Percentiles rank a stretch among this genome's conserved stretches.
Evolutionary conservation across 2,113 vertebrate species (phyloP).

Genomic region (Alouatta palliata): DNA sequence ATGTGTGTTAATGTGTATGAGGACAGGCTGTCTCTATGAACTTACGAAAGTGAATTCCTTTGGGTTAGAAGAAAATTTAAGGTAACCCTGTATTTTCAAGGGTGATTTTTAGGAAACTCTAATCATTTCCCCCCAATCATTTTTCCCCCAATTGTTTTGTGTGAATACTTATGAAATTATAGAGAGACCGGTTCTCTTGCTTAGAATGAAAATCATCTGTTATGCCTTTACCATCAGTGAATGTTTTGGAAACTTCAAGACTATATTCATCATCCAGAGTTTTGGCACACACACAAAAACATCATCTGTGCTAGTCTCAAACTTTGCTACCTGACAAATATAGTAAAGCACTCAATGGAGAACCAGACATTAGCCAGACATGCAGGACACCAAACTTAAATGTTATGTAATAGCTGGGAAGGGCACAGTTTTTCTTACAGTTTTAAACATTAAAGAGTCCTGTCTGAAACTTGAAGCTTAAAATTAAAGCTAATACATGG

Average conservation of each 20-base stretch:
- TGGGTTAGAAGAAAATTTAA: background rate
- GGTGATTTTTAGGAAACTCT: background rate
- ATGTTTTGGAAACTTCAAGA: background rate
- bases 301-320: background rate
- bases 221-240: background rate
- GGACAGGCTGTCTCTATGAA: background rate
- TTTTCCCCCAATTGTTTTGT: background rate
- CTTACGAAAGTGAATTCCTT: background rate
- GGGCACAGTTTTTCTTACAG: background rate
- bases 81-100: background rate
- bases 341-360: background rate
- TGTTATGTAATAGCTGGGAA: background rate
- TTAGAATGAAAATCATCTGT: conserved; percentile 35
- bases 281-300: background rate
- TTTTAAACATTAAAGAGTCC: background rate
- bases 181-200: conserved; percentile 4
- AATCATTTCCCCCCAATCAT: background rate
- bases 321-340: background rate
- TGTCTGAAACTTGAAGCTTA: conserved; percentile 20
- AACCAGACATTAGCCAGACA: background rate
- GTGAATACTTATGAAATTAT: background rate
- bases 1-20: background rate
- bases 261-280: background rate
- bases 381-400: background rate
- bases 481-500: conserved; percentile 24